Base-by-base conservation (phyloP, 1,140 invertebrate genomes). In the Scaptomyza montana region DNA sequence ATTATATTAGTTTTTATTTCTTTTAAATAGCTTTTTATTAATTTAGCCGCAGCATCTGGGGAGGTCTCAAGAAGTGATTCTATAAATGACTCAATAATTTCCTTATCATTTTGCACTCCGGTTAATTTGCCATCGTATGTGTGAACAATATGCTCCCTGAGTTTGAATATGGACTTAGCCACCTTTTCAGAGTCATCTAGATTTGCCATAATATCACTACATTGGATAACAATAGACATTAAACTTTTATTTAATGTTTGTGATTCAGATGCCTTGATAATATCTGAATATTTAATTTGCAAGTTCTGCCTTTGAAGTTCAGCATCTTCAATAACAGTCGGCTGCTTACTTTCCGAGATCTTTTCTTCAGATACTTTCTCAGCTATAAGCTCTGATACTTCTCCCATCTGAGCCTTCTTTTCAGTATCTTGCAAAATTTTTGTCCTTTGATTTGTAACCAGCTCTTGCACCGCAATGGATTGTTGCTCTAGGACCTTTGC, bases 101-200 rank as follows among this genome's bases (percentile, higher is more conserved):
- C 28, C 1, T 43, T 66, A 2, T 61, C 63, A 3, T 25, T 8
- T 53, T 72, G 47, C 2, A 75, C 77, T 19, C 64, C 46, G 3
- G 28, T 28, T 2, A 59, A 10, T 33, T 60, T 79, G 13, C 80
- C 80, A 50, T 90, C 87, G 39, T 89, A 90, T 1, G 87, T 90
- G n/a, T 90, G 87, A 16, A 89, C 87, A 30, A 90, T 90, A 25
- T 86, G 81, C 28, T 90, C 85, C 36, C 72, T 72, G 10, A 90
- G 19, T 39, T 89, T 89, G 9, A 90, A 90, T 28, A 89, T 70
- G 2, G 57, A 61, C 50, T 90, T 89, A 5, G 67, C 50, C 0
- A 84, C 61, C 41, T 68, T 65, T 5, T 67, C 74, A 2, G 3
- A 12, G 43, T 84, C 64, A 10, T 62, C 39, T 0, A 82, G 28